A percentile compares a stretch with the other conserved stretches of the same genome.
Evolutionary conservation across 2,113 vertebrate genomes (phyloP).

Genomic region (Todiramphus saurophagus): DNA sequence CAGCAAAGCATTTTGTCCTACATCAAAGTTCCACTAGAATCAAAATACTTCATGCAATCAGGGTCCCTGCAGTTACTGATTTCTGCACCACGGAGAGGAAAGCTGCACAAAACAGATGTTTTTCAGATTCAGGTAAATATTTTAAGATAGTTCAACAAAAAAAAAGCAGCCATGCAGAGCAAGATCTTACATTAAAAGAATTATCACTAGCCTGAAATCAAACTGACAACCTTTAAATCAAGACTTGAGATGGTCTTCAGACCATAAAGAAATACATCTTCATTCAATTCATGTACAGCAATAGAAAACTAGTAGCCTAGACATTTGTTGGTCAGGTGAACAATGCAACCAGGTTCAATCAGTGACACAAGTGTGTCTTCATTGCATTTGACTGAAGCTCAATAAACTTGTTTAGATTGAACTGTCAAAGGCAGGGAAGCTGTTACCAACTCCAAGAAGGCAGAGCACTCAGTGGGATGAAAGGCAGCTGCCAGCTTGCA

Average conservation of each 20-base stretch:
- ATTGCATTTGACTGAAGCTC: neutral
- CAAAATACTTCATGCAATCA: neutral
- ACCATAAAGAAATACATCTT: neutral
- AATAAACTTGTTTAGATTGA: neutral
- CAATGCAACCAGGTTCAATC: neutral
- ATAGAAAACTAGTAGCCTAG: neutral
- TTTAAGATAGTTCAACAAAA: neutral
- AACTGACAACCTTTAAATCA: neutral
- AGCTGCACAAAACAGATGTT: neutral
- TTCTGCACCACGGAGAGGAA: neutral
- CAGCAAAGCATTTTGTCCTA: neutral
- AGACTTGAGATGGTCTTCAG: neutral
- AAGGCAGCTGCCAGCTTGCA: conserved; percentile 13
- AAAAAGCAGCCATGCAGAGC: neutral
- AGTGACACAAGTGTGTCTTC: neutral
- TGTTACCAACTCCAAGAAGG: neutral
- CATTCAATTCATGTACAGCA: neutral
- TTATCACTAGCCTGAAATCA: neutral
- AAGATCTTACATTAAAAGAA: neutral
- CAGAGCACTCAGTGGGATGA: neutral
- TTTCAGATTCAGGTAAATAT: neutral
- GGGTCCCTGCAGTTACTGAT: neutral
- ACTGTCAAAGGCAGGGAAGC: neutral
- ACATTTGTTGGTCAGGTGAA: neutral
- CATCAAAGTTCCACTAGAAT: neutral